phyloP scores from a whole-genome alignment of 1,140 invertebrate species.

The Diuraphis noxia region DNA sequence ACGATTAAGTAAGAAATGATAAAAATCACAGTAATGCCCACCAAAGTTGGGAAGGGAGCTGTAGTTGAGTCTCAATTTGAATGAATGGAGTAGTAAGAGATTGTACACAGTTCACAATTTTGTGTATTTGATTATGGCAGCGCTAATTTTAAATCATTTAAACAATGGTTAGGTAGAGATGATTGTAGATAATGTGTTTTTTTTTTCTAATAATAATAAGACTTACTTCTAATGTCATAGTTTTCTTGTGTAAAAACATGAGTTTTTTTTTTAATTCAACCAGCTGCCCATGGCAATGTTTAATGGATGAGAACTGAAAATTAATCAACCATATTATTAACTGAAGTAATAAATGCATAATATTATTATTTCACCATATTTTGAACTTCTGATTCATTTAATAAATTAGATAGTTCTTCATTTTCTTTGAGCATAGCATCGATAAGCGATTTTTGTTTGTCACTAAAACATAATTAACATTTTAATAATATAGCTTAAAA shows the following conservation, averaged over 20 bases:
- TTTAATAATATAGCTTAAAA: background rate
- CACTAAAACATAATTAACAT: conserved; percentile 14
- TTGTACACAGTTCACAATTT: too few species aligned
- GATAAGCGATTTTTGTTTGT: conserved; percentile 10
- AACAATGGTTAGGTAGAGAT: too few species aligned
- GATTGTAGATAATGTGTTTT: too few species aligned
- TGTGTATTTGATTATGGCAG: too few species aligned
- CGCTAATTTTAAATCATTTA: too few species aligned
- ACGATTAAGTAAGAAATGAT: too few species aligned
- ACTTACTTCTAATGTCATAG: conserved; percentile 25
- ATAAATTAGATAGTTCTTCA: conserved; percentile 22
- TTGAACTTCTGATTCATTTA: conserved; percentile 40
- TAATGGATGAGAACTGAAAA: conserved; percentile 32
- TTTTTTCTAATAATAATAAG: background rate
- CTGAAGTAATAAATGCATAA: background rate
- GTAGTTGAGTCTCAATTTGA: too few species aligned
- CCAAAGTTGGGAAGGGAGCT: too few species aligned
- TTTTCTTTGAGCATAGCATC: conserved; percentile 2
- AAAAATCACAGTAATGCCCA: too few species aligned
- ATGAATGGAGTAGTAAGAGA: too few species aligned
- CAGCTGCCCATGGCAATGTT: background rate
- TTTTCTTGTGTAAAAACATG: conserved; percentile 26
- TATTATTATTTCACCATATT: conserved; percentile 29
- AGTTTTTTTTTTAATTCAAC: conserved; percentile 37
- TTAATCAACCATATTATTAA: background rate